These are phyloP conservation scores for Calliphora vicina DNA, from an alignment of 1,140 invertebrate species.

Conservation along the genomic window DNA sequence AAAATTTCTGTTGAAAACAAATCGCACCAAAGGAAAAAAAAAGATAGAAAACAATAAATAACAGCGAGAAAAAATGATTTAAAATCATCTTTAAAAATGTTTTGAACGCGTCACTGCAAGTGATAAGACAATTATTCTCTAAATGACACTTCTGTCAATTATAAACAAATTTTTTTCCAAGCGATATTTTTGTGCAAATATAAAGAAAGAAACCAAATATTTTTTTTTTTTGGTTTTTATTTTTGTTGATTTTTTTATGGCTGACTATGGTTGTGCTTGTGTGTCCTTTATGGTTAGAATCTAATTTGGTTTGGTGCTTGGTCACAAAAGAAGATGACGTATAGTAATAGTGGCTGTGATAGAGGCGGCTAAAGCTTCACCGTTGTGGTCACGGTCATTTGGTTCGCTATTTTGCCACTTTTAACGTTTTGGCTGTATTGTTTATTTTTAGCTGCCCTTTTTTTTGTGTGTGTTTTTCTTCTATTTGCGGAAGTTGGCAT, in stretches of 20 bases:
- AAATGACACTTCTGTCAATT: slow-evolving; percentile 36
- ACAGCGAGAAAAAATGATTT: background rate
- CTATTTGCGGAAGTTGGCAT: slow-evolving; percentile 34
- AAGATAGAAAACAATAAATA: background rate
- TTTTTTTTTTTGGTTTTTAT: background rate
- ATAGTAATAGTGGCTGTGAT: background rate
- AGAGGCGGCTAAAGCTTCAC: background rate
- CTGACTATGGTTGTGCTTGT: background rate
- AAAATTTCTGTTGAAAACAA: too few species aligned
- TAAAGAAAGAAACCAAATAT: background rate
- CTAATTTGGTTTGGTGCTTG: slow-evolving; percentile 1
- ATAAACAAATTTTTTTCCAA: slow-evolving; percentile 17
- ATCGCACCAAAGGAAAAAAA: too few species aligned
- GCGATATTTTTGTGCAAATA: background rate
- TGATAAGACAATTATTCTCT: slow-evolving; percentile 38
- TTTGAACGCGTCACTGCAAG: slow-evolving; percentile 36
- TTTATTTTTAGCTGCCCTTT: slow-evolving; percentile 19
- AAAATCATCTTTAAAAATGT: background rate
- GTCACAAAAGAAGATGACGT: slow-evolving; percentile 24
- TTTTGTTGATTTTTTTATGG: background rate
- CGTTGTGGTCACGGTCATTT: slow-evolving; percentile 35
- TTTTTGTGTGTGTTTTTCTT: background rate
- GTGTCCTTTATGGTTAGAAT: background rate
- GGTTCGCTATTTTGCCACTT: background rate
- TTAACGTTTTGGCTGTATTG: slow-evolving; percentile 2